These are phyloP conservation scores for Paracanthobrama guichenoti DNA, from an alignment of 2,113 vertebrate species.

Conservation along the genomic window DNA sequence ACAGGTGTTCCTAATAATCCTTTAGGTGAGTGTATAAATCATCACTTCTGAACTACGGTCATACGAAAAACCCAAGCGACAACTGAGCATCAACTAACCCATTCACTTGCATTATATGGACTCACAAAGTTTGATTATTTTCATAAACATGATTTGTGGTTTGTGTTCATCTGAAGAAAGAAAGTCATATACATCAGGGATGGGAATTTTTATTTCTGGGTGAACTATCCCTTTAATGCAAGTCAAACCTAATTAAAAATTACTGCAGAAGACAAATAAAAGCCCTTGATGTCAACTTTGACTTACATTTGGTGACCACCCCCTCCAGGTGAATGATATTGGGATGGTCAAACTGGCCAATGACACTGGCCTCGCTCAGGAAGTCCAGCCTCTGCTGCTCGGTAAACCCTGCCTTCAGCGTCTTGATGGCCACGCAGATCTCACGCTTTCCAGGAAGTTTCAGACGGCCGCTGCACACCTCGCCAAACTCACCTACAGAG, in stretches of 20 bases:
- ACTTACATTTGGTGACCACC: constrained; percentile 97
- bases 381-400: constrained; percentile 98
- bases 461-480: constrained; percentile 95
- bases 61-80: too few species aligned
- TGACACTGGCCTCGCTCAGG: constrained; percentile 96
- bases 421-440: constrained; percentile 98
- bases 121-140: too few species aligned
- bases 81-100: too few species aligned
- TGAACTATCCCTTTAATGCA: background rate
- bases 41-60: too few species aligned
- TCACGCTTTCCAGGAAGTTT: constrained; percentile 96
- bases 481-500: constrained; percentile 89
- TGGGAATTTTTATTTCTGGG: too few species aligned
- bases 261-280: background rate
- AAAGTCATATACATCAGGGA: too few species aligned
- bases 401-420: constrained; percentile 95
- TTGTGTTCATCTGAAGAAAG: too few species aligned
- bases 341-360: constrained; percentile 98
- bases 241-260: background rate
- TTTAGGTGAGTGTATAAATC: too few species aligned
- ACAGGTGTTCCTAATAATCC: too few species aligned
- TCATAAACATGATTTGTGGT: too few species aligned
- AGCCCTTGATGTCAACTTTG: background rate
- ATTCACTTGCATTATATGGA: too few species aligned
- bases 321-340: constrained; percentile 98